Evolutionary conservation across 2,888 invertebrate genomes (phyloP), one percentile per base, ranked within the genome.

Genomic region (Bursaphelenchus okinawaensis): DNA sequence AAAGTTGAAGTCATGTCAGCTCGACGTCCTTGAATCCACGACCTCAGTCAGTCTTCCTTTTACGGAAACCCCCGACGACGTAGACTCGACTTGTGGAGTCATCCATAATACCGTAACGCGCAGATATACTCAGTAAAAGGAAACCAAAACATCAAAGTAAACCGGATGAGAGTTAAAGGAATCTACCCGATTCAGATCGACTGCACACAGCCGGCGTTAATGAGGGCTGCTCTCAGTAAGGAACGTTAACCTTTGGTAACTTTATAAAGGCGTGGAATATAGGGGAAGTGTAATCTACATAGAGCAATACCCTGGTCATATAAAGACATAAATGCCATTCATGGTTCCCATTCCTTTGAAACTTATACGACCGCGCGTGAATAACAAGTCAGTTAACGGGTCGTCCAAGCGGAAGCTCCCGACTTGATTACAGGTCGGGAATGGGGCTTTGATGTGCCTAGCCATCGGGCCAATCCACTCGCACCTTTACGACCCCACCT

Each of bases 341-440:
- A n/a, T n/a, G n/a, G n/a, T n/a, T 40, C 40, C 40, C 40, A 40
- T 40, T 40, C 40, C 40, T 40, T n/a, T 40, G 40, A 40, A 40
- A 40, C 40, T 40, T 40, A 40, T 40, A 40, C 40, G 40, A 40
- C 40, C 27, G 56, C 26, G 56, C 27, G 56, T 28, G 56, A 22
- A 19, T 24, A 22, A 24, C 26, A 56, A 56, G 56, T 56, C 12
- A 27, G 29, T 19, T 2, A 20, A 23, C n/a, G n/a, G 6, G 12
- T 8, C 52, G 52, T 20, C 22, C 52, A 20, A 24, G 56, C 26
- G 29, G 29, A 56, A 27, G 26, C 27, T 56, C 56, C 40, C 40
- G 40, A 40, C 40, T 40, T 40, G 40, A 40, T 40, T 40, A 40
- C 40, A 40, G 40, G 40, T 40, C 40, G 40, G 40, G 40, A 40